A percentile compares a stretch with the other conserved stretches of the same genome.
These are phyloP conservation scores for Ramazzottius varieornatus DNA, from an alignment of 2,888 invertebrate species.

Conservation along the genomic window DNA sequence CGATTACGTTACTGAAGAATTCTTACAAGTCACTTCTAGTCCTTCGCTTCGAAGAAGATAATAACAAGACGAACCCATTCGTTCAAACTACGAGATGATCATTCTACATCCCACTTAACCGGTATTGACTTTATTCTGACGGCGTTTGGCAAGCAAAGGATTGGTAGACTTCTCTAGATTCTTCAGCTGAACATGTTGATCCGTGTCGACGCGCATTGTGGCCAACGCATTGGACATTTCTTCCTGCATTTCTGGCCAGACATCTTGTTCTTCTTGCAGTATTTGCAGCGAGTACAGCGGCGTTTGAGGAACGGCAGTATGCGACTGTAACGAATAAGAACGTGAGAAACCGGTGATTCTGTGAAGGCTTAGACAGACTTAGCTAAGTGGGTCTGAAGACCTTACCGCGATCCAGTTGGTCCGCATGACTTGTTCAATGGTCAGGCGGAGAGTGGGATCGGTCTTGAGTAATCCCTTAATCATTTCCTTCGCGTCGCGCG, in stretches of 20 bases:
- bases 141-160: constrained; percentile 55
- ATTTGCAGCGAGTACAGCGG: constrained; percentile 70
- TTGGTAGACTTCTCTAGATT: constrained; percentile 74
- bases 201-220: constrained; percentile 92
- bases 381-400: too few relatives aligned
- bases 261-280: constrained; percentile 62
- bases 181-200: constrained; percentile 65
- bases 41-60: too few relatives aligned
- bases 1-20: too few relatives aligned
- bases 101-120: too few relatives aligned
- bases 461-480: constrained; percentile 80
- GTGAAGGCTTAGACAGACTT: too few relatives aligned
- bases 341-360: background rate
- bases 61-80: too few relatives aligned
- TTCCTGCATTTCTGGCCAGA: constrained; percentile 66
- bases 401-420: constrained; percentile 62
- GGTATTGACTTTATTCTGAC: background rate
- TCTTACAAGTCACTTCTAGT: too few relatives aligned
- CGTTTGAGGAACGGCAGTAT: constrained; percentile 70
- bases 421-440: constrained; percentile 64
- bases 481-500: constrained; percentile 48
- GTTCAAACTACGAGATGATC: too few relatives aligned
- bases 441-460: constrained; percentile 61
- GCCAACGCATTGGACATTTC: constrained; percentile 93
- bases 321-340: constrained; percentile 27